Percentiles rank a stretch among this genome's conserved stretches.
Conservation (phyloP, 2,888 invertebrate species). For the Omphaloscelis lunosa region DNA sequence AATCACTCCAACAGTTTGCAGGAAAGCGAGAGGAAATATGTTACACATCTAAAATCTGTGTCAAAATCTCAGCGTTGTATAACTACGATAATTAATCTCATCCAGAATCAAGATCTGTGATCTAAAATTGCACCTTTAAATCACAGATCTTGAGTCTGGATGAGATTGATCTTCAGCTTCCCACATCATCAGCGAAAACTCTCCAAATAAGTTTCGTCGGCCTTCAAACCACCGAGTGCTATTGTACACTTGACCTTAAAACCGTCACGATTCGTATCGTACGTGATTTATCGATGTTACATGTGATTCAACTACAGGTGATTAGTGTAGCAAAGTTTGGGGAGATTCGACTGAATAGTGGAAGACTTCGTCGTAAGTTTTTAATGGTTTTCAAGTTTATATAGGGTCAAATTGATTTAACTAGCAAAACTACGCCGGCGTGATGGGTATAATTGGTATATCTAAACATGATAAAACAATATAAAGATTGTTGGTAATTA, state of each 20-base stretch:
- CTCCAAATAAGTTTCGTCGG: neutral
- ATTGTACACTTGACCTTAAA: slow-evolving; percentile 57
- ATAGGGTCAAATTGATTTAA: no score
- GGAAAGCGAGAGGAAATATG: no score
- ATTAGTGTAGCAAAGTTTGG: neutral
- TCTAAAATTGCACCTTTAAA: neutral
- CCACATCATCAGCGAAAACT: neutral
- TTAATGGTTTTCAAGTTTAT: neutral
- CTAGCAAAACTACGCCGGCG: no score
- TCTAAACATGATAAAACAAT: no score
- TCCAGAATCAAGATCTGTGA: neutral
- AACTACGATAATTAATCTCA: no score
- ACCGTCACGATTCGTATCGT: slow-evolving; percentile 33
- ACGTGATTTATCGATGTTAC: slow-evolving; percentile 39
- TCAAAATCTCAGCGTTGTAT: no score
- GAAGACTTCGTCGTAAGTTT: slow-evolving; percentile 3
- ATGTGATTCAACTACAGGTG: slow-evolving; percentile 26
- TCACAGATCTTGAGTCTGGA: no score
- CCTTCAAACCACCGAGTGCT: slow-evolving; percentile 28
- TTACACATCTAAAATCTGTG: no score
- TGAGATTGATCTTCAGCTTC: neutral
- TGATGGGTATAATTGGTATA: no score
- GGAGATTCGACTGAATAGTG: neutral
- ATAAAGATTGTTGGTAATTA: no score
- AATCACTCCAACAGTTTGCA: no score